phyloP scores from a whole-genome alignment of 2,113 vertebrate species.

The Rhegmatorhina hoffmannsi region DNA sequence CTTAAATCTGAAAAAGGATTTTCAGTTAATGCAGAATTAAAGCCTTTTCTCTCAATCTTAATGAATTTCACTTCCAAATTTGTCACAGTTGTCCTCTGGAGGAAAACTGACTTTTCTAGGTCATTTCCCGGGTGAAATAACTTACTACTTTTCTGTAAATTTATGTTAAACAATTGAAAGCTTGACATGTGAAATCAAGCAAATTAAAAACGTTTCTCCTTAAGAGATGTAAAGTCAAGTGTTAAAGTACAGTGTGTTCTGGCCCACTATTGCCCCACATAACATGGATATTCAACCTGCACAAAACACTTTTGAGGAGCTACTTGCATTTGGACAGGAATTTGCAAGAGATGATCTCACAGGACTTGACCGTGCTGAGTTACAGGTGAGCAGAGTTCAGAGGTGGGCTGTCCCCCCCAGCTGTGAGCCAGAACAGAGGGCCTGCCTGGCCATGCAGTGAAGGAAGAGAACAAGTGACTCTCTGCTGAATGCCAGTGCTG shows the following conservation, averaged over 20 bases:
- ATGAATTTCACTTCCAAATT: conserved; percentile 12
- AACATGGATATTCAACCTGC: not conserved
- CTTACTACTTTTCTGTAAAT: not conserved
- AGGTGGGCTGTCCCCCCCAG: not conserved
- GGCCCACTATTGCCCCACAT: not conserved
- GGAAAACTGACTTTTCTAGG: conserved; percentile 50
- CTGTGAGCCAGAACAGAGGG: rapidly evolving
- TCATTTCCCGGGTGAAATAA: conserved; percentile 39
- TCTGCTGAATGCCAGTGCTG: not conserved
- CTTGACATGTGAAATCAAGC: not conserved
- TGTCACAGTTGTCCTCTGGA: conserved; percentile 16
- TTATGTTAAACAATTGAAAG: not conserved
- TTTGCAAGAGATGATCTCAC: not conserved
- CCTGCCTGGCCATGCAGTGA: not conserved
- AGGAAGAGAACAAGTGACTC: not conserved
- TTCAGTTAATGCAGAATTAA: not conserved
- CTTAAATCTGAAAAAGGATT: not conserved
- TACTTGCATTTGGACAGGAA: not conserved
- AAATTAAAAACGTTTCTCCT: not conserved
- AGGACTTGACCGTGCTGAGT: not conserved
- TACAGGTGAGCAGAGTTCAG: not conserved
- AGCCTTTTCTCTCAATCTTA: not conserved
- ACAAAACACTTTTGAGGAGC: not conserved
- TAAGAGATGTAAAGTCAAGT: not conserved
- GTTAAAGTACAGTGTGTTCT: not conserved